Conservation (phyloP, 1,140 invertebrate genomes). For the Ganaspis sp. region DNA sequence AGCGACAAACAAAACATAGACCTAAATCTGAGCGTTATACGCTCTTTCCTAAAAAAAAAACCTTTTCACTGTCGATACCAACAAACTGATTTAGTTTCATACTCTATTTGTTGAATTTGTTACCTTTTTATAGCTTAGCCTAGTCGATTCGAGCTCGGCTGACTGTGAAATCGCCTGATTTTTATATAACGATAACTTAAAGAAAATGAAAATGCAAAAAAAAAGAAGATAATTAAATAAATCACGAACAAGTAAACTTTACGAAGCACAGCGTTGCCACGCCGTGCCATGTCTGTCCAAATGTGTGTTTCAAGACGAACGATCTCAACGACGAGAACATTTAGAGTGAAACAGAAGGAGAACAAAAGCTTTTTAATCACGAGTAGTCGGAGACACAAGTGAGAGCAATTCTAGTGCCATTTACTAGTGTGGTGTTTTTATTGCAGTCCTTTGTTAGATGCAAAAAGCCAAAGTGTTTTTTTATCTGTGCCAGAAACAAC, state of each 20-base stretch:
- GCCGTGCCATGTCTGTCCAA: constrained; percentile 44
- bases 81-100: constrained; percentile 69
- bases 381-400: constrained; percentile 72
- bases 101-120: constrained; percentile 73
- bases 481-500: constrained; percentile 70
- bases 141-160: constrained; percentile 69
- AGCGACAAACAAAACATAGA: constrained; percentile 61
- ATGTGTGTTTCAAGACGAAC: constrained; percentile 47
- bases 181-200: constrained; percentile 58
- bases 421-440: constrained; percentile 76
- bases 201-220: constrained; percentile 43
- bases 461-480: constrained; percentile 77
- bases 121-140: constrained; percentile 74
- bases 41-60: constrained; percentile 58
- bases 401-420: constrained; percentile 78
- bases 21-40: constrained; percentile 63
- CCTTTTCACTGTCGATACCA: constrained; percentile 65
- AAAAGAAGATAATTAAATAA: constrained; percentile 31
- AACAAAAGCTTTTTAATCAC: constrained; percentile 69
- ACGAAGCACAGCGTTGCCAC: constrained; percentile 35
- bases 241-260: constrained; percentile 44
- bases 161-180: constrained; percentile 65
- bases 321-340: constrained; percentile 46
- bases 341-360: constrained; percentile 51
- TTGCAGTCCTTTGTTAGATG: constrained; percentile 72